These are phyloP conservation scores for Nematolebias whitei DNA, from an alignment of 2,113 vertebrate genomes.

Conservation along the genomic window DNA sequence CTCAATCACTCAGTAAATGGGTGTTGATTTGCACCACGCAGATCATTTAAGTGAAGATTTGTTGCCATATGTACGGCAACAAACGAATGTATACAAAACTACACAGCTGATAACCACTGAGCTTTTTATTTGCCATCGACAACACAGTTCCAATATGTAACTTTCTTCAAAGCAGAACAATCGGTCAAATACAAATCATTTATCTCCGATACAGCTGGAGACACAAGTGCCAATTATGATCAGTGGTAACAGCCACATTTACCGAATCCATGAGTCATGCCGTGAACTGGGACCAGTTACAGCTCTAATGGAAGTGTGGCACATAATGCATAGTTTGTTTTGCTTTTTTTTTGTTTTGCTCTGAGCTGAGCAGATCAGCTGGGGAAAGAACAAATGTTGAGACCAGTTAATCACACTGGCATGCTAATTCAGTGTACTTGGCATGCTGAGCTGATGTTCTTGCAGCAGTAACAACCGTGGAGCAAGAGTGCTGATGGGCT, in stretches of 20 bases:
- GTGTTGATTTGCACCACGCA: conserved; percentile 16
- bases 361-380: conserved; percentile 50
- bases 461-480: conserved; percentile 42
- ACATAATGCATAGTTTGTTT: conserved; percentile 48
- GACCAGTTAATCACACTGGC: conserved; percentile 41
- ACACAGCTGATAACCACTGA: conserved; percentile 14
- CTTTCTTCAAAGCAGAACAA: conserved; percentile 44
- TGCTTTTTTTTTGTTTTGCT: too few species aligned
- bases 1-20: conserved; percentile 52
- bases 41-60: conserved; percentile 9
- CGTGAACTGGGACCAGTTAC: conserved; percentile 53
- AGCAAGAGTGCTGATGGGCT: conserved; percentile 17
- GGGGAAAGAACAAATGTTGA: conserved; percentile 44
- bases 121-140: conserved; percentile 18
- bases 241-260: conserved; percentile 49
- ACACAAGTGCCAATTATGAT: conserved; percentile 60
- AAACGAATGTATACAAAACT: conserved; percentile 25
- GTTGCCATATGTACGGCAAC: too few species aligned
- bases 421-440: conserved; percentile 48
- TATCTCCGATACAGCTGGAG: conserved; percentile 23
- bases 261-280: conserved; percentile 54
- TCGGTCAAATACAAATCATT: conserved; percentile 51
- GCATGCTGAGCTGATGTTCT: conserved; percentile 57
- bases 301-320: conserved; percentile 56
- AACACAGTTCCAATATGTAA: conserved; percentile 44